Base-by-base conservation (phyloP, 2,113 vertebrate species). In the Hyla sarda region DNA sequence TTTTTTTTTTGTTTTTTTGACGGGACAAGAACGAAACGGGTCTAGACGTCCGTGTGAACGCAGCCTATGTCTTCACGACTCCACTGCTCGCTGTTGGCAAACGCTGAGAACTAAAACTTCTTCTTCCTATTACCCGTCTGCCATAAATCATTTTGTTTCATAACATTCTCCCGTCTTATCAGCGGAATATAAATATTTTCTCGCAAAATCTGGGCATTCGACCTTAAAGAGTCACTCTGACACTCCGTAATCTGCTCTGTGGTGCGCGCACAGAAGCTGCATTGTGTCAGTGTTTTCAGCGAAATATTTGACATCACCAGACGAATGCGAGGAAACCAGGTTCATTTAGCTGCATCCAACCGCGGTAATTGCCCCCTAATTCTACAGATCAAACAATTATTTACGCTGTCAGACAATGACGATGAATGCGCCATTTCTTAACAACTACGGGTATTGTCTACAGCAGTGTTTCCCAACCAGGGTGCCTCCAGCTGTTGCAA, bases 101-200 rank as follows among this genome's bases (percentile, higher is more conserved):
- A 50, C 52, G 23, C 54, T 58, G 9, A 37, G 30, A 78, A 56
- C 17, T 11, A 5, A 23, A 23, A 17, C 28, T n/a, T 41, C 52
- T 54, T 12, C 30, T 21, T 58, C 30, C 52, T 14, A n/a, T 41
- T 79, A 79, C 58, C 76, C 58, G 76, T 79, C 76, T 60, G 52
- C 2, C 76, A 79, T 79, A 79, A 79, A 79, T 79, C 52, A 79
- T 41, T 60, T 16, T 41, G 32, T 58, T 37, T 79, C 48, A 58
- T 23, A 79, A 60, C 48, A 79, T 60, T 50, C 23, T 60, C 76
- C 54, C 19, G 30, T 79, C 52, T 79, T 79, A 79, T 79, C 76
- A 23, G 19, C 19, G 3, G 52, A 60, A 41, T 79, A 58, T 79
- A 79, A 79, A 79, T 79, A 60, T 79, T 79, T 79, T 8, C 28